A percentile compares a stretch with the other conserved stretches of the same genome.
phyloP scores from a whole-genome alignment of 64 coral and sea anemone species.

The Montipora efflorescens region DNA sequence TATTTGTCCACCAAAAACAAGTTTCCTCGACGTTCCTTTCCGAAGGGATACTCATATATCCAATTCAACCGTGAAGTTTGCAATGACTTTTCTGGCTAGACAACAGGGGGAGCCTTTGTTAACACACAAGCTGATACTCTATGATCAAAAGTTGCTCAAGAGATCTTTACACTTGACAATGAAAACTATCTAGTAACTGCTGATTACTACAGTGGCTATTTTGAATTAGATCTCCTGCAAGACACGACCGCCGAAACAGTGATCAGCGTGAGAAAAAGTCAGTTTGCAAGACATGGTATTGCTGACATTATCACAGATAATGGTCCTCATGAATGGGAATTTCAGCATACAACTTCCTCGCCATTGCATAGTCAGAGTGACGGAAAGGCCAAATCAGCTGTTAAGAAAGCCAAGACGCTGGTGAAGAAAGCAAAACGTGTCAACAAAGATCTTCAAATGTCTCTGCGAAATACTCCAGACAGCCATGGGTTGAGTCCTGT shows the following conservation, averaged over 20 bases:
- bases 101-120: slow-evolving; percentile 59
- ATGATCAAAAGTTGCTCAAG: not conserved
- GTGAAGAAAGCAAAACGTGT: not conserved
- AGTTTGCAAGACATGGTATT: slow-evolving; percentile 24
- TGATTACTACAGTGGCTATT: slow-evolving; percentile 21
- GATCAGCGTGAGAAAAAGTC: not conserved
- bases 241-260: slow-evolving; percentile 21
- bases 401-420: slow-evolving; percentile 2
- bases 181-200: not conserved
- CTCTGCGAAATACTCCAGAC: not conserved
- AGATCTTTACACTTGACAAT: not conserved
- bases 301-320: slow-evolving; percentile 26
- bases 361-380: slow-evolving; percentile 16
- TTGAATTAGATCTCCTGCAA: slow-evolving; percentile 18
- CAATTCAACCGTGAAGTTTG: not conserved
- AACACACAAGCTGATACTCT: slow-evolving; percentile 11
- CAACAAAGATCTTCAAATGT: not conserved
- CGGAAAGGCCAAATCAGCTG: not conserved
- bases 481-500: not conserved
- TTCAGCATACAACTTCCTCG: slow-evolving; percentile 8
- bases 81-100: not conserved
- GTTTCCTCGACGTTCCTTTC: no score
- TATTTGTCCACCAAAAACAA: no score
- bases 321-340: not conserved
- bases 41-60: not conserved